Conservation (phyloP, 2,113 vertebrate genomes). For the Pontoporia blainvillei region DNA sequence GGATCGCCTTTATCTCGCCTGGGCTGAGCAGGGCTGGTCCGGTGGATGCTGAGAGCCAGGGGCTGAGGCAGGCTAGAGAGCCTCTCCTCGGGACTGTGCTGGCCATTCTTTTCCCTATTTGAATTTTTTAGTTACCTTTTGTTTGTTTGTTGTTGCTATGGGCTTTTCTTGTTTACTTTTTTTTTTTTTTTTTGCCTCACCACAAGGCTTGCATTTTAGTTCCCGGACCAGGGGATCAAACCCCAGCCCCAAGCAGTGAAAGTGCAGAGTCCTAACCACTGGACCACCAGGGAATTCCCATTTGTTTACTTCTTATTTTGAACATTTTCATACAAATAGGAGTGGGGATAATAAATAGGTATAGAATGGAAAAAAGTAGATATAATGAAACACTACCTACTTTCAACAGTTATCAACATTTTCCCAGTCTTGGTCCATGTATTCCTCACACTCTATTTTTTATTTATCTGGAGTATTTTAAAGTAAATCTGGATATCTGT, state of each 20-base stretch:
- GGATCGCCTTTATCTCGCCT: accelerated
- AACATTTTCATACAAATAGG: too few species aligned
- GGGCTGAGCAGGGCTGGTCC: neutral
- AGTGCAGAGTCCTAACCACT: too few species aligned
- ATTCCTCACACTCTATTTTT: neutral
- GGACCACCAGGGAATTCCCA: too few species aligned
- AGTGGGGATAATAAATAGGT: neutral
- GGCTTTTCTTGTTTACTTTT: neutral
- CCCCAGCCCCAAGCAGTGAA: too few species aligned
- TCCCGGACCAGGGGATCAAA: too few species aligned
- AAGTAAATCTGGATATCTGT: neutral
- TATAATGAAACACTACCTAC: neutral
- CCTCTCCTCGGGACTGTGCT: neutral
- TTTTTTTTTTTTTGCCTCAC: too few species aligned
- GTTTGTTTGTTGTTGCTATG: neutral
- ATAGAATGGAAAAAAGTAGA: neutral
- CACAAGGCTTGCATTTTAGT: too few species aligned
- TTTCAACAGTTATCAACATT: neutral
- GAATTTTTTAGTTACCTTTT: neutral
- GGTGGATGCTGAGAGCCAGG: neutral
- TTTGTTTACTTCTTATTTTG: too few species aligned
- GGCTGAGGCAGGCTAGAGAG: neutral
- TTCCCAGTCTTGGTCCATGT: neutral
- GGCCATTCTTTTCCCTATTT: neutral
- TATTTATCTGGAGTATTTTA: neutral